Evolutionary conservation across 35 echinoderm and acorn worm species (phyloP).

Genomic region (Holothuria glaberrima): DNA sequence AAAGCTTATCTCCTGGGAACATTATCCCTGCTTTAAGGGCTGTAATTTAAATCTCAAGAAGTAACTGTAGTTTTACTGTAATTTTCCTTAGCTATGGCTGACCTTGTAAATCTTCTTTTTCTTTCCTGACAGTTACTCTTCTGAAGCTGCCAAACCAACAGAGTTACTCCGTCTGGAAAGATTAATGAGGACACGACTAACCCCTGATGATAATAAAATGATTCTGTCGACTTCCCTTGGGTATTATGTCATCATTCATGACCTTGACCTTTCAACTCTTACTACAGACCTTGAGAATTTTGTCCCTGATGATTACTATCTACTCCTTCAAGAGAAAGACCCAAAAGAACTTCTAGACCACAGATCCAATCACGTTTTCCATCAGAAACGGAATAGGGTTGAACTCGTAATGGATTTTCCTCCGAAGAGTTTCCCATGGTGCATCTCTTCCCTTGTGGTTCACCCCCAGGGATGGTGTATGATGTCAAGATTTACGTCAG

Average conservation of each 20-base stretch:
- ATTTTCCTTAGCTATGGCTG: too few relatives aligned
- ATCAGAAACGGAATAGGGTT: constrained; percentile 69
- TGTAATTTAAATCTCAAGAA: too few relatives aligned
- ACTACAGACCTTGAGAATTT: constrained; percentile 70
- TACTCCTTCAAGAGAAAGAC: constrained; percentile 52
- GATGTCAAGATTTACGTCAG: constrained; percentile 89
- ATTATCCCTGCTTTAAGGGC: neutral
- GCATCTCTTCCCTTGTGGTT: constrained; percentile 90
- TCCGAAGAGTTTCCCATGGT: constrained; percentile 65
- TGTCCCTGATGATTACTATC: constrained; percentile 67
- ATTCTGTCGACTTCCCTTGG: constrained; percentile 80
- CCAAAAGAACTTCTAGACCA: constrained; percentile 54
- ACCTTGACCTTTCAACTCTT: constrained; percentile 76
- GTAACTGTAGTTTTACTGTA: neutral
- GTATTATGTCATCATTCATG: constrained; percentile 87
- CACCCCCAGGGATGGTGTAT: constrained; percentile 98
- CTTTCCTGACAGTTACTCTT: constrained; percentile 12
- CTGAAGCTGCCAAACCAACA: constrained; percentile 47
- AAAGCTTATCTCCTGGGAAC: neutral
- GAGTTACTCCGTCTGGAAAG: constrained; percentile 60
- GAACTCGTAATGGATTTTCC: constrained; percentile 95
- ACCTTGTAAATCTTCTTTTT: neutral
- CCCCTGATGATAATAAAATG: constrained; percentile 80
- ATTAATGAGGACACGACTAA: constrained; percentile 80
- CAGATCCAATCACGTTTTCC: constrained; percentile 61